Conservation (phyloP, 2,797 vertebrate genomes). For the Neosilurus hyrtlii region DNA sequence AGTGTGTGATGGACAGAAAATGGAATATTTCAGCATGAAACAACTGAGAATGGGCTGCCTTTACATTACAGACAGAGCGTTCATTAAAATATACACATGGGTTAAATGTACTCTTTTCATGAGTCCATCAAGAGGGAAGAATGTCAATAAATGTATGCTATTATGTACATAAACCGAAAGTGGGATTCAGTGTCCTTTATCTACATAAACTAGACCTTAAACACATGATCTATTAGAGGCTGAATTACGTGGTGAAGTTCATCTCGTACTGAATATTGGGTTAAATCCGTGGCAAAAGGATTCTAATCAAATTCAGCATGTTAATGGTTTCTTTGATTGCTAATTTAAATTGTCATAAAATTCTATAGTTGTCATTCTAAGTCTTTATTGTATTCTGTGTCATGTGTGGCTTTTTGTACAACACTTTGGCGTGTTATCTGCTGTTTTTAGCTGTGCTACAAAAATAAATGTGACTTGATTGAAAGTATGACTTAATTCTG, state of each 20-base stretch:
- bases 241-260: neutral
- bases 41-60: neutral
- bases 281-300: neutral
- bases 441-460: no score
- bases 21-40: neutral
- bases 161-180: neutral
- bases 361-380: no score
- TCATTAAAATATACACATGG: neutral
- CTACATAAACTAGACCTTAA: neutral
- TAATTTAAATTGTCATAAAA: neutral
- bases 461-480: no score
- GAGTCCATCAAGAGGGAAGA: neutral
- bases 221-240: neutral
- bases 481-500: neutral
- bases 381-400: no score
- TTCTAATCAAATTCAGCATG: neutral
- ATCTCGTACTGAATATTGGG: neutral
- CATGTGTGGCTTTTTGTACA: no score
- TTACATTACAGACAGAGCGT: neutral
- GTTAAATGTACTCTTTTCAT: neutral
- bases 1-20: neutral
- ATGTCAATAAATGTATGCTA: neutral
- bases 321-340: neutral
- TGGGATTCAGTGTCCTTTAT: conserved; percentile 18
- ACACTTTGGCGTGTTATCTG: no score